Conservation (phyloP, 2,113 vertebrate genomes). For the Maccullochella peelii region DNA sequence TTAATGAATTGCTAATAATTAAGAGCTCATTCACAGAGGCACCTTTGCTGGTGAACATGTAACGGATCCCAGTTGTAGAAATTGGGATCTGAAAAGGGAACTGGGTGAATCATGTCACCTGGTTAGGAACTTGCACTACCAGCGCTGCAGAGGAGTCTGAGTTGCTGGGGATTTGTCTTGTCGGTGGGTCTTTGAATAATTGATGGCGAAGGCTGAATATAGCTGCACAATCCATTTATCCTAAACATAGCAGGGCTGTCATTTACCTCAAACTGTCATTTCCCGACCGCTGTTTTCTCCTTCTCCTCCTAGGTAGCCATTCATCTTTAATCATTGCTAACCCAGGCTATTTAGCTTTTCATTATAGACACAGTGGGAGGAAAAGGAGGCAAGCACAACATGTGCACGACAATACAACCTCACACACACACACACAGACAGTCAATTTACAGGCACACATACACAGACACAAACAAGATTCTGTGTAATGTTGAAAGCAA, state of each 20-base stretch:
- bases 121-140: slow-evolving; percentile 24
- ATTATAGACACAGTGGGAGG: slow-evolving; percentile 68
- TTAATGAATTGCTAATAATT: slow-evolving; percentile 52
- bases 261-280: slow-evolving; percentile 73
- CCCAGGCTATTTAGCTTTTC: slow-evolving; percentile 66
- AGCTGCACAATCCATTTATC: slow-evolving; percentile 72
- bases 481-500: slow-evolving; percentile 22
- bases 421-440: slow-evolving; percentile 5
- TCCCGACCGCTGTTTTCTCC: slow-evolving; percentile 46
- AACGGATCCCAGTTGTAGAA: slow-evolving; percentile 22
- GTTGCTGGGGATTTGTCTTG: slow-evolving; percentile 62
- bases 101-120: slow-evolving; percentile 40
- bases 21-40: slow-evolving; percentile 7
- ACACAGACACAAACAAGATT: slow-evolving; percentile 22
- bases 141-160: slow-evolving; percentile 38
- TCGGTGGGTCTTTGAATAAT: slow-evolving; percentile 72
- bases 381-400: slow-evolving; percentile 37
- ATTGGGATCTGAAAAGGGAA: slow-evolving; percentile 25
- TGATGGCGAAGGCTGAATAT: slow-evolving; percentile 71
- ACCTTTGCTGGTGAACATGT: slow-evolving; percentile 1
- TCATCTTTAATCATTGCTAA: slow-evolving; percentile 74
- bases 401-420: slow-evolving; percentile 23
- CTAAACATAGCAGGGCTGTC: slow-evolving; percentile 74
- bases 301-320: slow-evolving; percentile 54
- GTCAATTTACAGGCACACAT: slow-evolving; percentile 18